Base-by-base conservation (phyloP, 2,797 vertebrate genomes). In the Gymnoscopelus microlampas region DNA sequence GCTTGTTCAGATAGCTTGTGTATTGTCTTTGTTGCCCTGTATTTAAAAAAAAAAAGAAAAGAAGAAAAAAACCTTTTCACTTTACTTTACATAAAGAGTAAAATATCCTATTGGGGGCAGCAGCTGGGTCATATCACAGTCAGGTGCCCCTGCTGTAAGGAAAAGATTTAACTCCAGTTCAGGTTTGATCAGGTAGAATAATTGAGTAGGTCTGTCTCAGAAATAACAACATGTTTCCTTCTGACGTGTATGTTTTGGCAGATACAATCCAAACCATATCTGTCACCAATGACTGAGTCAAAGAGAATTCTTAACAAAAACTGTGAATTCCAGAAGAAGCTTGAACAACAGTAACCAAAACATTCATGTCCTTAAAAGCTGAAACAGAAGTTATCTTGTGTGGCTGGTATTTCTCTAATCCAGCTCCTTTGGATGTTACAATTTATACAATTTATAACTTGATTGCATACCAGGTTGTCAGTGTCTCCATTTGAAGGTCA, bases 401-500 rank as follows among this genome's bases (percentile, higher is more conserved):
- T 47, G 10, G 3, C 61, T 67, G 66, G 59, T 56, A 59, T 55
- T 32, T 72, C 39, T 67, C 55, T 57, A 78, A 76, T 78, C 60
- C 13, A 48, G 51, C 76, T 79, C 55, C 55, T 66, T 71, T 51
- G 62, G 63, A 71, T 82, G 60, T 47, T 44, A 59, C 73, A 64
- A 63, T 71, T 32, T 80, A 74, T 29, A 67, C 73, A 64, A 63
- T 71, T 32, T 80, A 74, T 29, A 67, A 68, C 65, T 56, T 71
- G 73, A 66, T 19, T 51, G 70, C 70, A 80, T 73, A 76, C 73
- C 74, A 73, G 63, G 60, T 67, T 77, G 80, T 76, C 78, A 73
- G 79, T 61, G 65, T 83, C 53, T 77, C 72, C 1, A 3, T 74
- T 63, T 70, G 60, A 83, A 82, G 78, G 76, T 77, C 72, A 68